Base-by-base conservation (phyloP, 2,113 vertebrate genomes). In the Heloderma charlesbogerti region DNA sequence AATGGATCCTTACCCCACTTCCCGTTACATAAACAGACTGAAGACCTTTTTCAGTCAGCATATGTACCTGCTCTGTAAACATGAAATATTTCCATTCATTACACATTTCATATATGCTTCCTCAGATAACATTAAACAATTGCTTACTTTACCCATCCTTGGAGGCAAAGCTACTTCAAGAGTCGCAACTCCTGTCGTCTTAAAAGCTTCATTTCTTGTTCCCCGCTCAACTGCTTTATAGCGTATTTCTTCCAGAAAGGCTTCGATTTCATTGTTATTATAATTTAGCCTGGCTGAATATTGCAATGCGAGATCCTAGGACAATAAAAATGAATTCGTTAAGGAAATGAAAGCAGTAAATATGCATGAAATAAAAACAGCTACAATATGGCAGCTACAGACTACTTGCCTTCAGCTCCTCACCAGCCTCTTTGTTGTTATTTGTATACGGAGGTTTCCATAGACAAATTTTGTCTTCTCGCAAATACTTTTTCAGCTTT, bases 361-460 rank as follows among this genome's bases (percentile, higher is more conserved):
- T 60, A n/a, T 9, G 22, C 51, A 88, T 18, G 15, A 92, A 63
- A n/a, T 18, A 77, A 92, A 45, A 16, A 27, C 16, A 86, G 63
- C 29, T 18, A 84, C 5, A 94, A 82, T 80, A 80, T 0, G 0
- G 0, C 66, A 0, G 31, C 40, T 40, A 79, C 43, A 51, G 12
- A 86, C 22, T 29, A 91, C 89, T 90, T 97, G 98, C 99, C 98
- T 98, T 98, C 86, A 99, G 90, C 72, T 96, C 96, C 79, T 37
- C 90, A 60, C 97, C 98, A 74, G 96, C 96, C 94, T 97, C 97
- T 79, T 98, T 97, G 40, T 96, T 94, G 48, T 98, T 97, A 0
- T 96, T 95, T 43, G 98, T 99, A 91, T 98, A 99, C 0, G 99
- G 99, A 48, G 98, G 97, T 45, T 98, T 98, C 99, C 99, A 99